Base-by-base conservation (phyloP, 2,113 vertebrate genomes). In the Clupea harengus region DNA sequence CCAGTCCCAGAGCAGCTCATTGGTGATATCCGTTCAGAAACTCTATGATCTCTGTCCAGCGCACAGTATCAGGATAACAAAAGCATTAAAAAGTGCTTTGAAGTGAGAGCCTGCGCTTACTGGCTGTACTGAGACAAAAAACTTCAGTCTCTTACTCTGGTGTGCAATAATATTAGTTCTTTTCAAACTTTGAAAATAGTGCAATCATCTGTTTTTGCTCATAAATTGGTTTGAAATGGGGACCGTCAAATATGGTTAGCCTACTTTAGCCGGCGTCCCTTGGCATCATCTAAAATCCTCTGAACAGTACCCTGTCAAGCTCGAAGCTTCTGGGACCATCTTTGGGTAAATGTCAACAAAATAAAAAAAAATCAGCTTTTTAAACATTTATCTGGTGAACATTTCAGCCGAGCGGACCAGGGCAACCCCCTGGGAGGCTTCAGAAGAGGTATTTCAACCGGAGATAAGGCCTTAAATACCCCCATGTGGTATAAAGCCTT, bases 261-360 rank as follows among this genome's bases (percentile, higher is more conserved):
- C 32, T 83, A 13, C 44, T 82, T 87, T 67, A 82, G 64, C 28
- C n/a, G 1, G 78, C 82, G 20, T 32, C 39, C 46, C 44, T 39
- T 87, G 86, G 86, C 88, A 80, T 67, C 7, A 45, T 83, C 84
- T 83, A 84, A 88, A 91, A 86, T 87, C 82, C 28, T 85, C 60
- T 49, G 82, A 90, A 87, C 85, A 86, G 87, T 67, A 84, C 75
- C 57, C 88, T 83, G 91, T 90, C 91, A 89, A 83, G 92, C 91
- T 87, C 83, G 86, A 92, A 93, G 93, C 92, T 91, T 92, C 92
- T 88, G 91, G 85, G 85, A 67, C 87, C 83, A 85, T 91, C 86
- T 81, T 88, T 90, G 88, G 89, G 83, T 91, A 92, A 92, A 92
- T 92, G 90, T 92, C 92, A 92, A 92, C 92, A 93, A 91, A 91